phyloP scores from a whole-genome alignment of 2,113 vertebrate species.

The Calonectris borealis region DNA sequence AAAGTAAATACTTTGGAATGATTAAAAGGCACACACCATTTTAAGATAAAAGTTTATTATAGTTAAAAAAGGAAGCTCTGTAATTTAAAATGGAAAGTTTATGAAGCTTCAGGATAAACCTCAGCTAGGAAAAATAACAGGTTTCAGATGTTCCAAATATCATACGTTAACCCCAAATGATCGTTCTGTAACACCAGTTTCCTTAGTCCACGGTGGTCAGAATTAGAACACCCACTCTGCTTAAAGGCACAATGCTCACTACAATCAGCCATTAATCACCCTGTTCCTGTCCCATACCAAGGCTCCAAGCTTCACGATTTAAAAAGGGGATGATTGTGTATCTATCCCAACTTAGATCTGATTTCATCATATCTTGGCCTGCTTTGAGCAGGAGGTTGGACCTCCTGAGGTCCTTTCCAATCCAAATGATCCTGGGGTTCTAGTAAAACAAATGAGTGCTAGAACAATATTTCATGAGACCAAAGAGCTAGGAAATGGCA shows the following conservation, averaged over 20 bases:
- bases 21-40: conserved; percentile 78
- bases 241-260: conserved; percentile 27
- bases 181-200: conserved; percentile 58
- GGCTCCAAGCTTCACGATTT: neutral
- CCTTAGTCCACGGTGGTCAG: conserved; percentile 12
- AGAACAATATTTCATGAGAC: neutral
- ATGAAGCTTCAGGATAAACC: conserved; percentile 75
- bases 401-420: neutral
- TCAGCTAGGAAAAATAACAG: conserved; percentile 75
- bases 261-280: neutral
- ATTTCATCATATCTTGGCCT: neutral
- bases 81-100: conserved; percentile 82
- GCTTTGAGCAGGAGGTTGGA: neutral
- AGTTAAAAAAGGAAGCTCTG: conserved; percentile 76
- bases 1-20: conserved; percentile 71
- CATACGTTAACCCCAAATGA: conserved; percentile 69
- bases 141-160: conserved; percentile 78
- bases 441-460: neutral
- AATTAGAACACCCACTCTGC: conserved; percentile 54
- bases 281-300: neutral
- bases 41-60: conserved; percentile 80
- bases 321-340: neutral
- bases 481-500: neutral
- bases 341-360: neutral
- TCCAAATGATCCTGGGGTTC: neutral